A percentile compares a stretch with the other conserved stretches of the same genome.
Conservation (phyloP, 2,888 invertebrate species). For the Ophraella communa region DNA sequence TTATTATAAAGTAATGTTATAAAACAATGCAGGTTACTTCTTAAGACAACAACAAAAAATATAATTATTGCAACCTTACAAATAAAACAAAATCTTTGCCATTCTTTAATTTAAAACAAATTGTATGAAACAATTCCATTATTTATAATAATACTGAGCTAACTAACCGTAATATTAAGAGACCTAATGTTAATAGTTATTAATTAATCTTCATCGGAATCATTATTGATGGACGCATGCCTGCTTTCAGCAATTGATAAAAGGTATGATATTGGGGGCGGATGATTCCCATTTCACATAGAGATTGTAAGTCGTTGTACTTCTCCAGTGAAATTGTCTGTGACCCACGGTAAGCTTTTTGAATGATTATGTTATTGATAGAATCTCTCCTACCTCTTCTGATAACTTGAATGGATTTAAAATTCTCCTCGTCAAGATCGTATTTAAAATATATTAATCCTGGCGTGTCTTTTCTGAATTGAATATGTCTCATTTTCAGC, state of each 20-base stretch:
- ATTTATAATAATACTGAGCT: too few relatives aligned
- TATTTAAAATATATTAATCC: constrained; percentile 5
- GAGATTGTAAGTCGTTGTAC: neutral
- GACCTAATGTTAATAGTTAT: neutral
- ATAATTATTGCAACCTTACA: too few relatives aligned
- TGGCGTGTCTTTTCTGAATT: neutral
- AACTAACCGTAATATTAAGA: neutral
- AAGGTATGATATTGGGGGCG: neutral
- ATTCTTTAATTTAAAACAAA: too few relatives aligned
- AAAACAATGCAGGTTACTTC: too few relatives aligned
- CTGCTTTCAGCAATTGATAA: neutral
- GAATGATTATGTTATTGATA: neutral
- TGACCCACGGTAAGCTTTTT: constrained; percentile 1
- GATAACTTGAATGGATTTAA: constrained; percentile 1
- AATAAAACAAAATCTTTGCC: too few relatives aligned
- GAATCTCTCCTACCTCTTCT: constrained; percentile 3
- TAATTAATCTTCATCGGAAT: neutral
- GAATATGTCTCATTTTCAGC: constrained; percentile 1
- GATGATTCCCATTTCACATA: neutral
- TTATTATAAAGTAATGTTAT: too few relatives aligned
- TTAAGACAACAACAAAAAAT: too few relatives aligned
- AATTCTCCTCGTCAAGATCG: neutral
- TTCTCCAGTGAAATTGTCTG: neutral
- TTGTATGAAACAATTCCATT: too few relatives aligned
- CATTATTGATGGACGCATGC: neutral